A percentile compares a stretch with the other conserved stretches of the same genome.
These are phyloP conservation scores for Eumerus sabulonum DNA, from an alignment of 2,888 invertebrate species.

Conservation along the genomic window DNA sequence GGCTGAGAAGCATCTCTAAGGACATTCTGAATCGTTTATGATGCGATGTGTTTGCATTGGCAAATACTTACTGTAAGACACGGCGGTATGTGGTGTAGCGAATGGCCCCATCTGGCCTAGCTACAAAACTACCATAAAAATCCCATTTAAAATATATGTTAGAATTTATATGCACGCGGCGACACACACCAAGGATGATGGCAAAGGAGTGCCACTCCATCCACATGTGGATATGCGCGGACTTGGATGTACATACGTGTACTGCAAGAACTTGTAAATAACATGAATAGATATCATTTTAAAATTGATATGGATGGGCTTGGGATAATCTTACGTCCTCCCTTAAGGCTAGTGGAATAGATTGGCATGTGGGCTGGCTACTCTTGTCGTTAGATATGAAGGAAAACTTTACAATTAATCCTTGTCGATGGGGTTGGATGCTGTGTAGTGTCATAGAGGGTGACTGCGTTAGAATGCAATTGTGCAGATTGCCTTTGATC, in stretches of 20 bases:
- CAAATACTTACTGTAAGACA: no score
- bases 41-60: conserved; percentile 61
- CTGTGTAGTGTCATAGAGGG: no score
- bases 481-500: no score
- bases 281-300: conserved; percentile 59
- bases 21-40: conserved; percentile 67
- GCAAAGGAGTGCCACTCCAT: background rate
- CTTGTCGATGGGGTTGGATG: no score
- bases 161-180: conserved; percentile 64
- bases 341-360: no score
- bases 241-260: conserved; percentile 14
- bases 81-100: no score
- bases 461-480: no score
- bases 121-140: conserved; percentile 68
- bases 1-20: conserved; percentile 54
- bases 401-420: no score
- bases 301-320: conserved; percentile 62
- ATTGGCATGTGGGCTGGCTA: no score
- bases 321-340: no score
- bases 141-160: conserved; percentile 68
- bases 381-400: no score
- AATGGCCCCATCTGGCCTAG: conserved; percentile 67
- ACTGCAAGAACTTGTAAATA: conserved; percentile 46
- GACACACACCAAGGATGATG: conserved; percentile 54
- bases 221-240: background rate